These are phyloP conservation scores for Nannobrachium achirus DNA, from an alignment of 2,113 vertebrate species.

Conservation along the genomic window DNA sequence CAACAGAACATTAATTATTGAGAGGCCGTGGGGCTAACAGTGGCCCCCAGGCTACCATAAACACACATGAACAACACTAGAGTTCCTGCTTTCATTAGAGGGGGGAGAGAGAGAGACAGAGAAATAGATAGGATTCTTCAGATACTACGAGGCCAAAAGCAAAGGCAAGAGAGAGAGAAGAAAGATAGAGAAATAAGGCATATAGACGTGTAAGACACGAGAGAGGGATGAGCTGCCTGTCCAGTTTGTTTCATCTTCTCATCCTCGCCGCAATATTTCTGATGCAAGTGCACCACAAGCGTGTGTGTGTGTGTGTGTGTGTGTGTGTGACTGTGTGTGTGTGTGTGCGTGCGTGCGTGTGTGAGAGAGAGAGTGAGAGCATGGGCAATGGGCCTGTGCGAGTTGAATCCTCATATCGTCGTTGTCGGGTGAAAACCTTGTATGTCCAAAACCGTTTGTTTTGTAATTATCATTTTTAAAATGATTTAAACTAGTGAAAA, in stretches of 20 bases:
- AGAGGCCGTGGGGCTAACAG: constrained; percentile 63
- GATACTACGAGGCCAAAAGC: too few species aligned
- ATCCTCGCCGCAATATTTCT: constrained; percentile 8
- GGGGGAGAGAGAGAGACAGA: constrained; percentile 23
- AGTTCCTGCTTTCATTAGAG: constrained; percentile 66
- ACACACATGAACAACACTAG: constrained; percentile 63
- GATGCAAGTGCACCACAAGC: not conserved
- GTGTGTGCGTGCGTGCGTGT: not conserved
- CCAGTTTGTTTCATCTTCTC: constrained; percentile 12
- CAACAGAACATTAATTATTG: constrained; percentile 79
- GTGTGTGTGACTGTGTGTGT: too few species aligned
- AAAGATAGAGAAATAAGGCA: not conserved
- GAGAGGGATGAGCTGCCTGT: not conserved
- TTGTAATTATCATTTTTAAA: too few species aligned
- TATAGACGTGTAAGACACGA: not conserved
- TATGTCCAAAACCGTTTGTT: too few species aligned
- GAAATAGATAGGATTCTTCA: constrained; percentile 12
- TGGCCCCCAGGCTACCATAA: constrained; percentile 64
- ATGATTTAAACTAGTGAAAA: too few species aligned
- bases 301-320: too few species aligned
- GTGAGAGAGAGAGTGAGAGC: too few species aligned
- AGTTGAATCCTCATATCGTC: too few species aligned
- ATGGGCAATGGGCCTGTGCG: too few species aligned
- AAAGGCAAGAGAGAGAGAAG: not conserved
- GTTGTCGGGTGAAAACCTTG: too few species aligned